A percentile compares a stretch with the other conserved stretches of the same genome.
Evolutionary conservation across 1,140 invertebrate species (phyloP).

Genomic region (Marisa cornuarietis): DNA sequence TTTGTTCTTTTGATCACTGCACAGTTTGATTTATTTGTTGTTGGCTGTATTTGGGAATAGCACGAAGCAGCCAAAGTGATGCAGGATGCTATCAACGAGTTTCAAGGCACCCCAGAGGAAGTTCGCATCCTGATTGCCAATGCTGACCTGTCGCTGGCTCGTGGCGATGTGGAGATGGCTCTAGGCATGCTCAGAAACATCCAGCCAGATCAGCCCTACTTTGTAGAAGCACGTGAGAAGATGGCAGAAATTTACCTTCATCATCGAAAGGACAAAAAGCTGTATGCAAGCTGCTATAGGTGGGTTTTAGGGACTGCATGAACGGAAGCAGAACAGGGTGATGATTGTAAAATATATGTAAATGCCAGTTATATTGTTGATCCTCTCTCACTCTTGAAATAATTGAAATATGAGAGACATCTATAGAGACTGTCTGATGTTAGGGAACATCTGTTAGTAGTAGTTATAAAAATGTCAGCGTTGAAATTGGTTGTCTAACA

Average conservation of each 20-base stretch:
- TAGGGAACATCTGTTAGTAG: too few relatives aligned
- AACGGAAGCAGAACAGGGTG: too few relatives aligned
- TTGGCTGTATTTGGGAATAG: constrained; percentile 43
- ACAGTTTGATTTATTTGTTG: background rate
- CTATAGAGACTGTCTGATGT: too few relatives aligned
- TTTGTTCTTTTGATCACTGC: too few relatives aligned
- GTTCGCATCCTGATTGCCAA: constrained; percentile 83
- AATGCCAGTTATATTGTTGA: too few relatives aligned
- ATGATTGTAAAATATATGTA: too few relatives aligned
- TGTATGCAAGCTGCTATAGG: constrained; percentile 73
- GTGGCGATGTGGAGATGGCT: constrained; percentile 84
- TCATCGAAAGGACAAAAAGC: constrained; percentile 81
- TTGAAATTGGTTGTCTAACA: too few relatives aligned
- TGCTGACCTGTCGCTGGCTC: constrained; percentile 82
- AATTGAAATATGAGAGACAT: too few relatives aligned
- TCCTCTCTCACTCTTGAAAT: too few relatives aligned
- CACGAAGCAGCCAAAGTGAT: constrained; percentile 84
- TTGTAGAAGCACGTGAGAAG: constrained; percentile 85
- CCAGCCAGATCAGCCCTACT: constrained; percentile 82
- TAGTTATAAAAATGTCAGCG: too few relatives aligned
- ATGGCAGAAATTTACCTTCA: constrained; percentile 93
- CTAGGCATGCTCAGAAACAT: constrained; percentile 82
- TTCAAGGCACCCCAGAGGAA: constrained; percentile 82
- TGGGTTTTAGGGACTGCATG: constrained; percentile 33
- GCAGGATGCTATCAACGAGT: constrained; percentile 83